Base-by-base conservation (phyloP, 92 coral and sea anemone species). In the Bergia puertoricense region DNA sequence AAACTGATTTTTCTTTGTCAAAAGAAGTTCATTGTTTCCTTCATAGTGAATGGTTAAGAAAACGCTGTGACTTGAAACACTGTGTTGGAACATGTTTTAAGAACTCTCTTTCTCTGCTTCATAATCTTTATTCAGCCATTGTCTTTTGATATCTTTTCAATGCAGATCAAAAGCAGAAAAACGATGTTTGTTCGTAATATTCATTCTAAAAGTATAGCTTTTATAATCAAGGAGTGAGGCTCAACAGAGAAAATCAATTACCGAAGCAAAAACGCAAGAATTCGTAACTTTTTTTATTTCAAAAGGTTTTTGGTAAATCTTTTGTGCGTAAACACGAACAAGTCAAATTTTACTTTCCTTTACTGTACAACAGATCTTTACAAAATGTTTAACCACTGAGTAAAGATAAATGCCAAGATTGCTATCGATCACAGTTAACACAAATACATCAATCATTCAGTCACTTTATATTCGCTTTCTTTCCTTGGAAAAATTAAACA, bases 161-260 rank as follows among this genome's bases (percentile, higher is more conserved):
- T 11, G 44, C 71, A 80, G 85, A 80, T 57, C 20, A 38, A 80
- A 38, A 90, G 38, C 43, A 86, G 22, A 89, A 86, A 74, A 86
- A 30, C 30, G 59, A 86, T 46, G 67, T 81, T 89, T 65, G 22
- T 20, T 76, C 79, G 22, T 5, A 4, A 16, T 2, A 4, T 30
- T 36, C 20, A 69, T 69, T 69, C 10, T 5, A 36, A 69, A 69
- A 69, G 50, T 46, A 46, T 68, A 37, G 76, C 15, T 62, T 62
- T 62, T 62, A 23, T 62, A 62, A 22, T 22, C 5, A 72, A 72
- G 76, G 40, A 23, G 76, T 72, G 43, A 23, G 76, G 36, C 43
- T 72, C 76, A 16, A 72, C 40, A 36, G 43, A 72, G 43, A 72
- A 30, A 72, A 72, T 13, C 8, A 72, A 36, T 72, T 14, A 72